Evolutionary conservation across 37 sponge, comb jelly and placozoan species (phyloP).

Genomic region (Halisarca cf. caerulea): DNA sequence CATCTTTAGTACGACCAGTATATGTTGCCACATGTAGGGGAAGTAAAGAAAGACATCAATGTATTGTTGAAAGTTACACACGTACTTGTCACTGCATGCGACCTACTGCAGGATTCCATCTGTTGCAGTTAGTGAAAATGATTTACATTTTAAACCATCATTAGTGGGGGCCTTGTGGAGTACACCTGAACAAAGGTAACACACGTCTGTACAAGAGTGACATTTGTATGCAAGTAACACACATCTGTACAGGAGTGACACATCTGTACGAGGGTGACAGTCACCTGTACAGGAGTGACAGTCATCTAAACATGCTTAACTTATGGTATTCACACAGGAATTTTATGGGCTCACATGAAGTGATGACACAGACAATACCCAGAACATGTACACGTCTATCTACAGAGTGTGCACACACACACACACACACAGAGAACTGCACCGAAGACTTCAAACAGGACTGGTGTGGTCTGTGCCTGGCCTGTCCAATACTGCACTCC

Average conservation of each 20-base stretch:
- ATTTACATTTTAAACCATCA: slow-evolving; percentile 9
- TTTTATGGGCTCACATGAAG: no score
- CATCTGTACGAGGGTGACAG: no score
- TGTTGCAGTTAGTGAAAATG: slow-evolving; percentile 45
- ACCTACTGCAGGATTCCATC: slow-evolving; percentile 58
- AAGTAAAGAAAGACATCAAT: background rate
- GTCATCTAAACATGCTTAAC: no score
- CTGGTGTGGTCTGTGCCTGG: slow-evolving; percentile 17
- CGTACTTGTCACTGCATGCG: background rate
- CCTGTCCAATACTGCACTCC: slow-evolving; percentile 68
- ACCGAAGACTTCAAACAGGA: slow-evolving; percentile 81
- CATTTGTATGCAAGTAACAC: background rate
- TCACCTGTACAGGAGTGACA: no score
- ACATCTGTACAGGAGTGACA: no score
- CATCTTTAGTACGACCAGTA: slow-evolving; percentile 7
- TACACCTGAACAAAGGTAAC: slow-evolving; percentile 29
- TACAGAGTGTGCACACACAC: no score
- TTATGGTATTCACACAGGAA: no score
- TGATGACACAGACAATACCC: no score
- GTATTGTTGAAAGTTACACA: background rate
- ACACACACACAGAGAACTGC: background rate
- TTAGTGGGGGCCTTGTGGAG: slow-evolving; percentile 3
- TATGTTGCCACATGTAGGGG: background rate
- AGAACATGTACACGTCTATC: no score
- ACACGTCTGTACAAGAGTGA: background rate